Evolutionary conservation across 2,888 invertebrate genomes (phyloP).

Genomic region (Amphipyra tragopoginis): DNA sequence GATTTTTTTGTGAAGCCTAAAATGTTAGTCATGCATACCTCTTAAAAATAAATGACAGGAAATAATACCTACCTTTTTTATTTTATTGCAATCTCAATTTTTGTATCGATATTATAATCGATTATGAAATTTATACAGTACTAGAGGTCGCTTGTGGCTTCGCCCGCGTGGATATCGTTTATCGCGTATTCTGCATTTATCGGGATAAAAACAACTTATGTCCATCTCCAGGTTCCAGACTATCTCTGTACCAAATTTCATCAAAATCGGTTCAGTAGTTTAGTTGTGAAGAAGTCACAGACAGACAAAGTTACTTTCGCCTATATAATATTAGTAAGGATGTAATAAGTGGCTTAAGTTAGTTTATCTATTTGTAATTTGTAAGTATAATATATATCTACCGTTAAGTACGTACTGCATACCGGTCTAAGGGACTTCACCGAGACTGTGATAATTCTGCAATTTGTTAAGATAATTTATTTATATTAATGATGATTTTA

Average conservation of each 20-base stretch:
- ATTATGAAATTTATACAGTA: too few relatives aligned
- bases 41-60: not conserved
- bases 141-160: too few relatives aligned
- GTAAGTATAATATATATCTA: not conserved
- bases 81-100: not conserved
- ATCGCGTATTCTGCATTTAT: too few relatives aligned
- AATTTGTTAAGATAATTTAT: conserved; percentile 6
- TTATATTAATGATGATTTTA: not conserved
- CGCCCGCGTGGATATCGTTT: too few relatives aligned
- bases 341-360: too few relatives aligned
- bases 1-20: conserved; percentile 15
- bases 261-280: too few relatives aligned
- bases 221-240: too few relatives aligned
- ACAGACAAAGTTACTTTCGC: too few relatives aligned
- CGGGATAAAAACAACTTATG: too few relatives aligned
- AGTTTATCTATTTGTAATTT: not conserved
- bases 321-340: too few relatives aligned
- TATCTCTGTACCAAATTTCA: too few relatives aligned
- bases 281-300: too few relatives aligned
- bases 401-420: not conserved
- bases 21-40: conserved; percentile 16
- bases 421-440: conserved; percentile 54
- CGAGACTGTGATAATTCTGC: conserved; percentile 41
- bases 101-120: not conserved
- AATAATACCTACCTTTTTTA: not conserved